These are phyloP conservation scores for Stegodyphus dumicola DNA, from an alignment of 1,140 invertebrate species.

Conservation along the genomic window DNA sequence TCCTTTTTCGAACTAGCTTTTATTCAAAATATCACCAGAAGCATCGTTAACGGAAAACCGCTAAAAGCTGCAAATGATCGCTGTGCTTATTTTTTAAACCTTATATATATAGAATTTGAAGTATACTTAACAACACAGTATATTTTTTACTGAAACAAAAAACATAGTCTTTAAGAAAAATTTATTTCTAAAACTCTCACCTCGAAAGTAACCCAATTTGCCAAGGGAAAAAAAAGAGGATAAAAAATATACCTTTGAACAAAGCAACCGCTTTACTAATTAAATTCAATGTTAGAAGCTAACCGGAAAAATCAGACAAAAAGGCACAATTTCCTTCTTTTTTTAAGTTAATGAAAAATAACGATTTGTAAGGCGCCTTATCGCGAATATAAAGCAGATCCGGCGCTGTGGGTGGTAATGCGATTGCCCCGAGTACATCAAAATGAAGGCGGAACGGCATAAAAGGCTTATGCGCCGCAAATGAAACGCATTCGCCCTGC, in stretches of 20 bases:
- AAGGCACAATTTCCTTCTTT: neutral
- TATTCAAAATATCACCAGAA: too few species aligned
- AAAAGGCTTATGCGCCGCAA: constrained; percentile 3
- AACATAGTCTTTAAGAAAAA: too few species aligned
- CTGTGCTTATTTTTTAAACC: too few species aligned
- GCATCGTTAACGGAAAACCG: too few species aligned
- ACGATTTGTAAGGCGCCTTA: constrained; percentile 36
- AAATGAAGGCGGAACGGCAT: neutral
- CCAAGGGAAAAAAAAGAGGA: too few species aligned
- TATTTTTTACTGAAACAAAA: too few species aligned
- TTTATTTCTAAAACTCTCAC: too few species aligned
- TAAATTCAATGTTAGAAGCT: constrained; percentile 5
- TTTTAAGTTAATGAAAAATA: constrained; percentile 40
- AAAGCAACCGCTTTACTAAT: constrained; percentile 22
- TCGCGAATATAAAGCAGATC: constrained; percentile 34
- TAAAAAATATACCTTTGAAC: neutral
- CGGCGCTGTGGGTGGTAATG: neutral
- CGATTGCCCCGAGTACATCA: constrained; percentile 8
- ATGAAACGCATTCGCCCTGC: neutral
- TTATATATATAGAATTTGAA: too few species aligned
- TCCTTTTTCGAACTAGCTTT: too few species aligned
- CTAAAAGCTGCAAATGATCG: too few species aligned
- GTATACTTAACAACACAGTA: too few species aligned
- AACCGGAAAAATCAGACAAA: constrained; percentile 29
- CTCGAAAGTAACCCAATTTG: too few species aligned